Evolutionary conservation across 2,113 vertebrate genomes (phyloP), one percentile per base, ranked within the genome.

Genomic region (Centropristis striata): DNA sequence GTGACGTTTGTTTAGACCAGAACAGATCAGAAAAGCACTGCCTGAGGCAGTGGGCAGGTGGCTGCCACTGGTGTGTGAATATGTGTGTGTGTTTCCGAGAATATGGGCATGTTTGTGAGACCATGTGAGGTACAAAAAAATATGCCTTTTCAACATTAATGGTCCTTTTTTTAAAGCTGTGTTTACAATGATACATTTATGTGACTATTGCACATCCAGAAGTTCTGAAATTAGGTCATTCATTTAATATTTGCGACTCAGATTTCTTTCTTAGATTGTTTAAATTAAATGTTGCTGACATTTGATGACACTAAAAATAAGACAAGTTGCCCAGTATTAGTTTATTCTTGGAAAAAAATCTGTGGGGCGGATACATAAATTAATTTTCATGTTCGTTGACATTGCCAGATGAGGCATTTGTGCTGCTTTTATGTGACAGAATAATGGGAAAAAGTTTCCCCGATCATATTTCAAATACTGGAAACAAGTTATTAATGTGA

Each of bases 11-110:
- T 88, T 90, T 85, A 78, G 87, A 91, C 85, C 86, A 87, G 87
- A 90, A 80, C 84, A 81, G 81, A 93, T 91, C 88, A 84, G 83
- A 88, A 74, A 63, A 88, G 78, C 81, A 65, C 28, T 50, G 93
- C 93, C 92, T 54, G 63, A 84, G 92, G 92, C 90, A 84, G 88
- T 42, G 87, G 88, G 76, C 93, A 93, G 93, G 93, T 93, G 93
- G 93, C 90, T 86, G 90, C 86, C 88, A 90, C 85, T 90, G 83
- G 80, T 87, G 89, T 86, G 88, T 92, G 84, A 86, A 86, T 75
- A 44, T 74, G 75, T 72, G 71, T 61, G 77, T 57, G 65, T 44
- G 70, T 65, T 20, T 67, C 36, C 57, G 42, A 23, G 50, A 57
- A 57, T 54, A 41, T 23, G 50, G 18, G 54, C 11, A 47, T 71